Base-by-base conservation (phyloP, 1,140 invertebrate species). In the Neomicropteryx cornuta region DNA sequence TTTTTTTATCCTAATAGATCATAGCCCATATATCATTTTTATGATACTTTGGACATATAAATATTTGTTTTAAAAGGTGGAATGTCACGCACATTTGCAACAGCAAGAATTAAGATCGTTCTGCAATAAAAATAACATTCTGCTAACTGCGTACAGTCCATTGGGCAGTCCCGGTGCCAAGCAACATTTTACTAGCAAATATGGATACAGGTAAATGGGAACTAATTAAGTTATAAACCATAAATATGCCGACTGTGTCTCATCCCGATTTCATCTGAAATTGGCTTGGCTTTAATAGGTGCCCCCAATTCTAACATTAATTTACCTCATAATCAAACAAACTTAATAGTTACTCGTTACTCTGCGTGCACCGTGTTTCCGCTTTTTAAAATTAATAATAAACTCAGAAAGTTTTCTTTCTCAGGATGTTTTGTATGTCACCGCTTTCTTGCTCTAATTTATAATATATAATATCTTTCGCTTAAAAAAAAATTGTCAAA, bases 21-120 rank as follows among this genome's bases (percentile, higher is more conserved):
- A 22, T 22, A 22, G 27, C 22, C 6, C 29, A 38, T 42, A 40
- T 37, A 36, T 27, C 20, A 33, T 41, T 41, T 38, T n/a, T 11
- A 28, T n/a, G 3, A 34, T 27, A 5, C 13, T 18, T 39, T 44
- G 30, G 30, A 31, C 33, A 40, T 10, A 24, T 20, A 3, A 44
- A 31, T 33, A 21, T 42, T 39, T 17, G 56, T 51, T 44, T 72
- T n/a, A n/a, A n/a, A n/a, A n/a, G n/a, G 41, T 91, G 18, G 88
- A 93, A 53, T 62, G 86, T 18, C 87, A 94, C 54, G 76, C 80
- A 0, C 88, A 87, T 49, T 72, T 85, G 44, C 87, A 91, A 53
- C 89, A 94, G 60, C 71, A 72, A 13, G 66, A 76, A 19, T 55
- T 95, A 16, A 66, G 81, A 4, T 67, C 82, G 43, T 88, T 79